A percentile compares a stretch with the other conserved stretches of the same genome.
phyloP scores from a whole-genome alignment of 2,888 invertebrate species.

The Plebejus argus region DNA sequence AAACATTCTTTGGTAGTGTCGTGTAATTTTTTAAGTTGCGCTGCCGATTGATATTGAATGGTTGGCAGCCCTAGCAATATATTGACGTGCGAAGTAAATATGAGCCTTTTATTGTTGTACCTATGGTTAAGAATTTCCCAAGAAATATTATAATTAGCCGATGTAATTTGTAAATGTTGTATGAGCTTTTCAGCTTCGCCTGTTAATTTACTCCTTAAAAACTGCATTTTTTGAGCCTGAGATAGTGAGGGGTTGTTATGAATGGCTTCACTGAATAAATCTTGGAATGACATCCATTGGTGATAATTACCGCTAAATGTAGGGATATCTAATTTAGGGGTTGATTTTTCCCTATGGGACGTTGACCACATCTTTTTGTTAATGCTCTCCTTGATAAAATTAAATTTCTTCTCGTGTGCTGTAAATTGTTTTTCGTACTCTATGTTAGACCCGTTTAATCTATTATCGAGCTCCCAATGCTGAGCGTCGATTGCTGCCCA shows the following conservation, averaged over 20 bases:
- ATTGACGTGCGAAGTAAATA: too few species aligned
- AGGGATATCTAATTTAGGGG: slow-evolving; percentile 41
- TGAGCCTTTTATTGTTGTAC: too few species aligned
- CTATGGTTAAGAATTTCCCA: too few species aligned
- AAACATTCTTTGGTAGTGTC: background rate
- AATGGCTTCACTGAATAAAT: too few species aligned
- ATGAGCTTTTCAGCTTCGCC: too few species aligned
- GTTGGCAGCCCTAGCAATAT: too few species aligned
- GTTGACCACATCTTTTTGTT: slow-evolving; percentile 42
- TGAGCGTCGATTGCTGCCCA: slow-evolving; percentile 39
- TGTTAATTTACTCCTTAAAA: too few species aligned
- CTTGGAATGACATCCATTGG: too few species aligned
- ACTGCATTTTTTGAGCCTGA: too few species aligned
- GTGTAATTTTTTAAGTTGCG: slow-evolving; percentile 2
- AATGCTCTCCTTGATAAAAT: slow-evolving; percentile 39
- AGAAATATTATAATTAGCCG: too few species aligned
- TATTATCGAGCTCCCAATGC: slow-evolving; percentile 42
- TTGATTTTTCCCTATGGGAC: slow-evolving; percentile 39
- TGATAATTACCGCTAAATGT: slow-evolving; percentile 40
- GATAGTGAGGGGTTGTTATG: too few species aligned
- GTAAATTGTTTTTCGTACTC: slow-evolving; percentile 40
- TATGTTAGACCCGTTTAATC: slow-evolving; percentile 37
- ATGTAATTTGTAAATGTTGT: too few species aligned
- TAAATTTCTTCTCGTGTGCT: slow-evolving; percentile 38
- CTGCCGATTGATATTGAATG: background rate